Evolutionary conservation across 2,797 vertebrate genomes (phyloP).

Genomic region (Toxotes lorentzi): DNA sequence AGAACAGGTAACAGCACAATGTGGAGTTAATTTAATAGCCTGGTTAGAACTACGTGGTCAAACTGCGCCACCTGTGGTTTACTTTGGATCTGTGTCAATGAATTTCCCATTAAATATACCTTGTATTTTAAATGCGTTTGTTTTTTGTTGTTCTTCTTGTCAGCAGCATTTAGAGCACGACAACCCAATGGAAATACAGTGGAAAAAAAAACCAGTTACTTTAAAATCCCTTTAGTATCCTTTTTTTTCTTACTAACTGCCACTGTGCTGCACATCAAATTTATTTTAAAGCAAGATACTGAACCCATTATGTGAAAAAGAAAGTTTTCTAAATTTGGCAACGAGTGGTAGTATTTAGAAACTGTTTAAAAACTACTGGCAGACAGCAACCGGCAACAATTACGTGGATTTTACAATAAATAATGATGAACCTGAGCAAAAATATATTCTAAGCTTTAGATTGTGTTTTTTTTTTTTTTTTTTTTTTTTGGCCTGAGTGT

Average conservation of each 20-base stretch:
- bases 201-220: no score
- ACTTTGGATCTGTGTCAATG: slow-evolving; percentile 15
- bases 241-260: background rate
- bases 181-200: no score
- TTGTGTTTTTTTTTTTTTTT: no score
- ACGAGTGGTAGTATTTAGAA: no score
- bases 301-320: no score
- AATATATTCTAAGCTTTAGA: no score
- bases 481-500: no score
- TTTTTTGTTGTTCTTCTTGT: slow-evolving; percentile 17
- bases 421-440: no score
- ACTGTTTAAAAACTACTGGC: no score
- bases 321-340: no score
- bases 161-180: background rate
- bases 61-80: slow-evolving; percentile 31
- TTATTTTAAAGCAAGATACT: no score
- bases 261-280: no score
- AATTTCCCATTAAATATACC: slow-evolving; percentile 6
- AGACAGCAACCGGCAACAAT: background rate
- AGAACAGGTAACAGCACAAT: slow-evolving; percentile 26
- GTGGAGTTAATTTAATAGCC: slow-evolving; percentile 11
- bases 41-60: slow-evolving; percentile 11
- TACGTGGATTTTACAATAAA: background rate
- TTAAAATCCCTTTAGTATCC: background rate
- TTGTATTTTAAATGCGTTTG: background rate